phyloP scores from a whole-genome alignment of 2,888 invertebrate species.

The Cephus spinipes region DNA sequence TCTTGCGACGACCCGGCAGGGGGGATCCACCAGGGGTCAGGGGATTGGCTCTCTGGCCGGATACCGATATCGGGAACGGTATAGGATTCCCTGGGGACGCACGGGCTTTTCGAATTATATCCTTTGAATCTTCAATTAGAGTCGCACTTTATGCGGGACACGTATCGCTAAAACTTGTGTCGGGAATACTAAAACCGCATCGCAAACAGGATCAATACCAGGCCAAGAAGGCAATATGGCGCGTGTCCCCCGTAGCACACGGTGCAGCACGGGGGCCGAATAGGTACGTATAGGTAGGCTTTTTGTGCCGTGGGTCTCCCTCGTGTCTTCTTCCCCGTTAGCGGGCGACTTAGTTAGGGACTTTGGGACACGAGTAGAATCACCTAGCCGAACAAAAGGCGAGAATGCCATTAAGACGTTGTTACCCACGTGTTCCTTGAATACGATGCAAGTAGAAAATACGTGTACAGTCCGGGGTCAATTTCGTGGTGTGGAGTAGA shows the following conservation, averaged over 20 bases:
- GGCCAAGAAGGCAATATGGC: constrained; percentile 4
- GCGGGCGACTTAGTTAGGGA: no score
- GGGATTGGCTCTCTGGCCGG: no score
- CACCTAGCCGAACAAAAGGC: no score
- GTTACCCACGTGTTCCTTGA: no score
- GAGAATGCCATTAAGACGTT: no score
- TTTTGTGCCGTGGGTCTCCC: constrained; percentile 7
- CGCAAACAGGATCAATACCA: constrained; percentile 64
- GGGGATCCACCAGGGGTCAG: no score
- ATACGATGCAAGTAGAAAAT: no score
- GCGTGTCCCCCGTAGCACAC: not conserved
- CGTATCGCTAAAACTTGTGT: constrained; percentile 61
- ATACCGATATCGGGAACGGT: not conserved
- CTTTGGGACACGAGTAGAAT: no score
- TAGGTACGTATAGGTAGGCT: not conserved
- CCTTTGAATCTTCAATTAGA: constrained; percentile 67
- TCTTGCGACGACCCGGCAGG: not conserved
- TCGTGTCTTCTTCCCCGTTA: constrained; percentile 12
- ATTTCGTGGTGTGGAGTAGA: no score
- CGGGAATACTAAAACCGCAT: constrained; percentile 63
- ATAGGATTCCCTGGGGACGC: constrained; percentile 39
- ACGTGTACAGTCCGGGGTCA: no score
- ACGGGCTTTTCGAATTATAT: constrained; percentile 58
- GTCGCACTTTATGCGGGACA: constrained; percentile 57
- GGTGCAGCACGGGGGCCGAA: not conserved